Conservation (phyloP, 2,888 invertebrate genomes). For the Nephrotoma appendiculata region DNA sequence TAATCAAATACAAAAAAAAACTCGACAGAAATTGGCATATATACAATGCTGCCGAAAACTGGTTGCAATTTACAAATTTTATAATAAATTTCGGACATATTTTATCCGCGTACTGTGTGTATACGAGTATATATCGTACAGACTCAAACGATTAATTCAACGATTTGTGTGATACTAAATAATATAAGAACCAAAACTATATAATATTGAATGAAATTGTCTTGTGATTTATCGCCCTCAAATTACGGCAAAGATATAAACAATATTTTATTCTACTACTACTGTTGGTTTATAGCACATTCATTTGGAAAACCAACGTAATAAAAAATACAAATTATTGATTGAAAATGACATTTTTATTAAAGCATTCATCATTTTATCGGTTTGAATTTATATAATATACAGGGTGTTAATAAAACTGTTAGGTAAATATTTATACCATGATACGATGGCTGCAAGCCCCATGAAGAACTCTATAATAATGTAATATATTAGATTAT, state of each 20-base stretch:
- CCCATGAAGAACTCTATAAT: too few relatives aligned
- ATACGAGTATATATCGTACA: background rate
- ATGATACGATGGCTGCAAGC: too few relatives aligned
- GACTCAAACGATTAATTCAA: background rate
- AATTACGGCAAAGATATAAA: background rate
- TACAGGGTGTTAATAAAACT: too few relatives aligned
- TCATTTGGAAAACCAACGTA: background rate
- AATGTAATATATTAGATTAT: too few relatives aligned
- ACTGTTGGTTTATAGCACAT: background rate
- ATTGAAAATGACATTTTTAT: slow-evolving; percentile 2
- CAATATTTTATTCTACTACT: background rate
- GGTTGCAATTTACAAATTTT: background rate
- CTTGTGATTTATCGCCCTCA: background rate
- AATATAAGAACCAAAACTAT: background rate
- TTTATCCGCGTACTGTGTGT: background rate
- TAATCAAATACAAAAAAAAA: background rate
- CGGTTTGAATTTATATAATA: background rate
- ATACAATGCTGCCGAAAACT: background rate
- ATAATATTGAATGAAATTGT: background rate
- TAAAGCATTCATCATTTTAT: slow-evolving; percentile 1
- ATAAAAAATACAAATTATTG: background rate
- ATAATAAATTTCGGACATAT: background rate
- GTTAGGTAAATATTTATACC: too few relatives aligned
- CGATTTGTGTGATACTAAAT: background rate
- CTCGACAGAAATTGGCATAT: background rate